These are phyloP conservation scores for Collichthys lucidus DNA, from an alignment of 2,113 vertebrate species.

Conservation along the genomic window DNA sequence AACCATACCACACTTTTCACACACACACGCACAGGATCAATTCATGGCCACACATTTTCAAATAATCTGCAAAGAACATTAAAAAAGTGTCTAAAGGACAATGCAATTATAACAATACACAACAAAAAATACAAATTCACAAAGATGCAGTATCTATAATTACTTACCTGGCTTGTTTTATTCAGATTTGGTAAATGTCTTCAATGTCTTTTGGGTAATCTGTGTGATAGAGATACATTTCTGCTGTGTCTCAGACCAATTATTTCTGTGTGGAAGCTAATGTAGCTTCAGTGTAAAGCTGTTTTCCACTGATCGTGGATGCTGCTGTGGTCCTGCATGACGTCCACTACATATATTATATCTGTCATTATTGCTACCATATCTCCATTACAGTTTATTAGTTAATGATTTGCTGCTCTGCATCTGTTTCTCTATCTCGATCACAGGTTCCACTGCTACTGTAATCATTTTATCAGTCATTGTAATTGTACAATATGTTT, in stretches of 20 bases:
- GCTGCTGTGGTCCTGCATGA: too few relatives aligned
- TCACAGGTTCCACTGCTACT: too few relatives aligned
- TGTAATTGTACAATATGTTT: too few relatives aligned
- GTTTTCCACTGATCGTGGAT: neutral
- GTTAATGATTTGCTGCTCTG: too few relatives aligned
- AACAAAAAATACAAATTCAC: conserved; percentile 21
- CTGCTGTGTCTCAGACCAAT: conserved; percentile 25
- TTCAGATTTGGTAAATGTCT: conserved; percentile 49
- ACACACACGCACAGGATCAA: neutral
- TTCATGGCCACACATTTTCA: neutral
- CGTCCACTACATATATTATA: too few relatives aligned
- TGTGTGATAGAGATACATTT: conserved; percentile 47
- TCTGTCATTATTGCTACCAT: too few relatives aligned
- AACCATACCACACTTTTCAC: neutral
- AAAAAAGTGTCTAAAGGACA: conserved; percentile 33
- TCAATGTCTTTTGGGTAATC: conserved; percentile 47
- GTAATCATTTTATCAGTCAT: too few relatives aligned
- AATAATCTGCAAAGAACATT: conserved; percentile 17
- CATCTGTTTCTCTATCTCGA: too few relatives aligned
- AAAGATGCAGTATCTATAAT: conserved; percentile 44
- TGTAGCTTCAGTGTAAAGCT: conserved; percentile 9
- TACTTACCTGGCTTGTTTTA: conserved; percentile 59
- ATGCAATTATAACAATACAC: conserved; percentile 24
- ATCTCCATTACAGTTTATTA: too few relatives aligned
- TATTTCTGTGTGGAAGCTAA: neutral